Evolutionary conservation across 2,888 invertebrate genomes (phyloP).

Genomic region (Opisthograptis luteolata): DNA sequence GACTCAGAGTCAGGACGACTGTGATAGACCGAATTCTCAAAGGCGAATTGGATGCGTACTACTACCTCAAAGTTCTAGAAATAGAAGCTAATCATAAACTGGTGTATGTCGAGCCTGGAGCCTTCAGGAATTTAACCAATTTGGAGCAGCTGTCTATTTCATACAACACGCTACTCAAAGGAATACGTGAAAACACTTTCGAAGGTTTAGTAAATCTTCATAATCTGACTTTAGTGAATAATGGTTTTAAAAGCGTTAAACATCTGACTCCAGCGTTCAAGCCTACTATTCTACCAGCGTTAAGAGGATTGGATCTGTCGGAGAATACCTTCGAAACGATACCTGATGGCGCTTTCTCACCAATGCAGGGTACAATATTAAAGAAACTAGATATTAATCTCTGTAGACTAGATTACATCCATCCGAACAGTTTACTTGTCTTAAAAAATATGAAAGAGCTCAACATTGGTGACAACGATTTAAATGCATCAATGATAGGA

Average conservation of each 20-base stretch:
- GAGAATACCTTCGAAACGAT: constrained; percentile 80
- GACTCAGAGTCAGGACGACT: constrained; percentile 77
- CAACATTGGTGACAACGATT: constrained; percentile 81
- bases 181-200: constrained; percentile 74
- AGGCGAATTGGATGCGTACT: constrained; percentile 69
- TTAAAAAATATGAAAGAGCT: constrained; percentile 73
- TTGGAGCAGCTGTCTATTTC: constrained; percentile 82
- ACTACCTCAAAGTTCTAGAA: constrained; percentile 69
- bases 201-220: constrained; percentile 77
- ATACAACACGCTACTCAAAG: constrained; percentile 75
- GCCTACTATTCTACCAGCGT: constrained; percentile 68
- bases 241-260: constrained; percentile 76
- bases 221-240: constrained; percentile 80
- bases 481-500: constrained; percentile 70
- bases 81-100: constrained; percentile 83
- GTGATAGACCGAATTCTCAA: constrained; percentile 67
- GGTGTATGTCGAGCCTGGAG: constrained; percentile 72
- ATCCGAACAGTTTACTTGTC: constrained; percentile 76
- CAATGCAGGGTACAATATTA: constrained; percentile 73
- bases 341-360: constrained; percentile 66
- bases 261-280: constrained; percentile 72
- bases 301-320: constrained; percentile 77
- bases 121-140: constrained; percentile 74
- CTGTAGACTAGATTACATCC: constrained; percentile 81
- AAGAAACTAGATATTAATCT: constrained; percentile 76